A percentile compares a stretch with the other conserved stretches of the same genome.
These are phyloP conservation scores for Epinotia nisella DNA, from an alignment of 2,888 invertebrate genomes.

Conservation along the genomic window DNA sequence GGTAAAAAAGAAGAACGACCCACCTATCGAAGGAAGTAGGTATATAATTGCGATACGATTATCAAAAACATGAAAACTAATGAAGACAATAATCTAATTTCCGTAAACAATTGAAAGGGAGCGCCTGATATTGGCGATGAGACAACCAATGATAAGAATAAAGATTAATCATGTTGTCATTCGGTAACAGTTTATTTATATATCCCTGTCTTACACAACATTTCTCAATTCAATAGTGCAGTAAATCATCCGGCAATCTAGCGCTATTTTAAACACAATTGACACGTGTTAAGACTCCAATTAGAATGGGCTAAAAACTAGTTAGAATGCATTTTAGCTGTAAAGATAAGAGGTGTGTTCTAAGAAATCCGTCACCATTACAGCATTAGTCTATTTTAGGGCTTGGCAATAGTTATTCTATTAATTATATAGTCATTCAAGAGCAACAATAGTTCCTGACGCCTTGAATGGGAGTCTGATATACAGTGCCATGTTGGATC, in stretches of 20 bases:
- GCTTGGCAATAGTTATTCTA: constrained; percentile 29
- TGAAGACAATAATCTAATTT: neutral
- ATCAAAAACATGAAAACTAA: too few relatives aligned
- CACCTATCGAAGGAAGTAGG: too few relatives aligned
- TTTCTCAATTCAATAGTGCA: neutral
- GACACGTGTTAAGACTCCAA: neutral
- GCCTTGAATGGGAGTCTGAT: constrained; percentile 13
- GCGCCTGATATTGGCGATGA: constrained; percentile 14
- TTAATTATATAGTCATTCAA: constrained; percentile 23
- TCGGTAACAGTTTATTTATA: constrained; percentile 37
- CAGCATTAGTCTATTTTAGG: constrained; percentile 26
- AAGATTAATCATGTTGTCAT: constrained; percentile 41
- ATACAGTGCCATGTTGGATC: neutral
- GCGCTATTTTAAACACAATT: neutral
- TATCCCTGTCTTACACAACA: constrained; percentile 20
- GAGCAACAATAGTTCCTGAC: constrained; percentile 2
- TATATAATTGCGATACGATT: too few relatives aligned
- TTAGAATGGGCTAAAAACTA: neutral
- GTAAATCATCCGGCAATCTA: neutral
- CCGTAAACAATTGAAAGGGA: constrained; percentile 31
- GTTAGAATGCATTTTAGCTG: neutral
- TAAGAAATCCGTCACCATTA: constrained; percentile 26
- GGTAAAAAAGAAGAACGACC: too few relatives aligned
- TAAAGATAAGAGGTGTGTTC: constrained; percentile 5
- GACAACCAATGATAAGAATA: constrained; percentile 40